A percentile compares a stretch with the other conserved stretches of the same genome.
Conservation (phyloP, 2,888 invertebrate genomes). For the Drosophila limbata region DNA sequence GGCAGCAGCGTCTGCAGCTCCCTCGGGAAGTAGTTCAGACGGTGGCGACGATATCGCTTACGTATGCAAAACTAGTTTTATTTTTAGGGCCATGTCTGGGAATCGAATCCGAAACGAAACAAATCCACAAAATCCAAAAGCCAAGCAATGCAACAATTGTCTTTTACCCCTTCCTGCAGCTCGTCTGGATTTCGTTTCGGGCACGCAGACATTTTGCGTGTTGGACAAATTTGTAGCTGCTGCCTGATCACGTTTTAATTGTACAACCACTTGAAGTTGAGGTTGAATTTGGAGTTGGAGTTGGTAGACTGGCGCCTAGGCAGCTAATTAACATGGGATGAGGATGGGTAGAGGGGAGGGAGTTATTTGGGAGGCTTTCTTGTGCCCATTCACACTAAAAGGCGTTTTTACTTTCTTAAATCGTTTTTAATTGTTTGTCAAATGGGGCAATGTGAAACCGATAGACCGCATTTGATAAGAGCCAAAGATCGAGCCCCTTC, state of each 20-base stretch:
- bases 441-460: conserved; percentile 80
- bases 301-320: conserved; percentile 76
- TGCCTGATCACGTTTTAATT: conserved; percentile 84
- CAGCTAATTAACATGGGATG: conserved; percentile 76
- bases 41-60: conserved; percentile 62
- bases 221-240: conserved; percentile 81
- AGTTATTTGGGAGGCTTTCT: conserved; percentile 10
- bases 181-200: conserved; percentile 20
- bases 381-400: conserved; percentile 76
- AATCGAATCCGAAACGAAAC: conserved; percentile 65
- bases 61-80: conserved; percentile 81
- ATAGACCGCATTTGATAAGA: conserved; percentile 77
- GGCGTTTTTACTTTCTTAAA: conserved; percentile 77
- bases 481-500: conserved; percentile 20
- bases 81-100: conserved; percentile 79
- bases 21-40: conserved; percentile 81
- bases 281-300: conserved; percentile 22
- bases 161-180: neutral
- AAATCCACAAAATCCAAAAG: conserved; percentile 57
- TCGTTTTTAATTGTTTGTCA: conserved; percentile 80
- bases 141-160: conserved; percentile 65
- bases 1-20: conserved; percentile 22
- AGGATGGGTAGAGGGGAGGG: conserved; percentile 14
- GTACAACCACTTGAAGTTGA: conserved; percentile 60
- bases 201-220: conserved; percentile 80